Evolutionary conservation across 2,113 vertebrate genomes (phyloP).

Genomic region (Perccottus glenii): DNA sequence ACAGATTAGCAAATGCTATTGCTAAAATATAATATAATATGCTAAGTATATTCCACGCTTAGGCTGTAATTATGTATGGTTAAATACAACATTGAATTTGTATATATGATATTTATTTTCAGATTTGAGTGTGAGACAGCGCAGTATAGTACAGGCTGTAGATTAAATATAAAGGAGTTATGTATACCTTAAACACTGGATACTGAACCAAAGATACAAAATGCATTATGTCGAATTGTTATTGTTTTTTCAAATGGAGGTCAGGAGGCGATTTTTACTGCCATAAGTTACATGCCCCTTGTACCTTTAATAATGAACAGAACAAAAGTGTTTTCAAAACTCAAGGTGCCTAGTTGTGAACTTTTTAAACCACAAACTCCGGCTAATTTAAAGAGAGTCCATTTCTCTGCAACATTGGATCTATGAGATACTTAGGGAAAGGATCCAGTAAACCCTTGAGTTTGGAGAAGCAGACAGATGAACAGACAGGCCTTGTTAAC

Average conservation of each 20-base stretch:
- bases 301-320: neutral
- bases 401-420: too few relatives aligned
- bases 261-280: neutral
- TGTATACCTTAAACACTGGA: conserved; percentile 36
- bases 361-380: too few relatives aligned
- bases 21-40: conserved; percentile 19
- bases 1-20: conserved; percentile 41
- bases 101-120: conserved; percentile 68
- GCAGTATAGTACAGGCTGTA: neutral
- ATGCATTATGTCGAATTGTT: conserved; percentile 4
- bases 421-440: too few relatives aligned
- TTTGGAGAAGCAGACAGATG: too few relatives aligned
- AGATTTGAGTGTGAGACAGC: conserved; percentile 7
- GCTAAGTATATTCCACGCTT: conserved; percentile 1
- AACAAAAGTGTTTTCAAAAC: neutral
- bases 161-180: neutral
- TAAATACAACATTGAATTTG: conserved; percentile 34
- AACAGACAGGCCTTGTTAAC: too few relatives aligned
- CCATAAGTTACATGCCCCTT: neutral
- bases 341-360: conserved; percentile 7
- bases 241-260: neutral
- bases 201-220: conserved; percentile 60
- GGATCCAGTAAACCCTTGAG: too few relatives aligned
- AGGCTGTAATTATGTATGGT: conserved; percentile 29
- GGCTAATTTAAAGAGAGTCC: too few relatives aligned